These are phyloP conservation scores for Schizopygopsis pylzovi DNA, from an alignment of 2,797 vertebrate species.

Conservation along the genomic window DNA sequence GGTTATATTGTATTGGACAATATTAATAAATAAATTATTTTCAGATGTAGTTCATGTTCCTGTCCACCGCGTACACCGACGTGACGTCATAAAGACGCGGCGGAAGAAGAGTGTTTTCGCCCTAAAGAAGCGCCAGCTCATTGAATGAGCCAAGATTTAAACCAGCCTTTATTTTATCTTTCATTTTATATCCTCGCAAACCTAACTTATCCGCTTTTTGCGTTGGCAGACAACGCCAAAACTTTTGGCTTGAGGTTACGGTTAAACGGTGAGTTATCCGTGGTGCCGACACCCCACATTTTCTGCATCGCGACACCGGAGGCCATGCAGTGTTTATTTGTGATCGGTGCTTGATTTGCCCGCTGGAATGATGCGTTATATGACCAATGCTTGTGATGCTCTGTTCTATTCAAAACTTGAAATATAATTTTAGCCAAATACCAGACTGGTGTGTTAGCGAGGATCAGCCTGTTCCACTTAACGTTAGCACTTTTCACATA, in stretches of 20 bases:
- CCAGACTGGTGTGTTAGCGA: not conserved
- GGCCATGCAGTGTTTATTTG: constrained; percentile 37
- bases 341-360: constrained; percentile 29
- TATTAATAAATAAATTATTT: not conserved
- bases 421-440: not conserved
- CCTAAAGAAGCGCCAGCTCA: constrained; percentile 58
- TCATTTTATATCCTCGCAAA: not conserved
- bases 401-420: not conserved
- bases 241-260: constrained; percentile 8
- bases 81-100: constrained; percentile 54
- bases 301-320: constrained; percentile 17
- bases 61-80: not conserved
- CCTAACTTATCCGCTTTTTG: not conserved
- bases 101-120: constrained; percentile 55
- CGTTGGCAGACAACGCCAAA: constrained; percentile 22
- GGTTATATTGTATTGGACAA: not conserved
- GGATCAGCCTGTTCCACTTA: not conserved
- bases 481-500: no score
- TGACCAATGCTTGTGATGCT: not conserved
- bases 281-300: constrained; percentile 17
- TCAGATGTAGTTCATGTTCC: not conserved
- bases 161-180: constrained; percentile 14
- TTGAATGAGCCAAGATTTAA: constrained; percentile 59
- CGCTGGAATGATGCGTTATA: constrained; percentile 3
- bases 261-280: constrained; percentile 44